Base-by-base conservation (phyloP, 2,888 invertebrate genomes). In the Isoperla grammatica region DNA sequence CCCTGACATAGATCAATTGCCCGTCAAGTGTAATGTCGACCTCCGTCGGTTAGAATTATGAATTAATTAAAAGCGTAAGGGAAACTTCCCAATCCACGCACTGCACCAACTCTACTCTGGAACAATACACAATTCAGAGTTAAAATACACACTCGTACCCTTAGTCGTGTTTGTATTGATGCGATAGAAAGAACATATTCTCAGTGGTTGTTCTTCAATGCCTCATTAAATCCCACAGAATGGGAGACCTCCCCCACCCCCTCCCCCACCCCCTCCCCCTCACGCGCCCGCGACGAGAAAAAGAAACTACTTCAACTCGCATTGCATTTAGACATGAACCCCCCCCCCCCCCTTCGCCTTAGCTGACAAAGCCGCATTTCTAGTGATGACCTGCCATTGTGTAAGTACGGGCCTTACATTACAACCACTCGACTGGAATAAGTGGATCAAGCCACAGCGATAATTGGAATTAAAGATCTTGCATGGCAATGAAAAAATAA, bases 151-250 rank as follows among this genome's bases (percentile, higher is more conserved):
- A 29, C 29, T 29, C 29, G 29, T 29, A 29, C 29, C 29, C 29
- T 29, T n/a, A n/a, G n/a, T n/a, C n/a, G n/a, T n/a, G n/a, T n/a
- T n/a, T 29, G 29, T 29, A 29, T 29, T 29, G 29, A 29, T 29
- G 29, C 29, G 29, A 29, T 29, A 29, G 29, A 29, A 29, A 29
- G 29, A 29, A 29, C 29, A 29, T 29, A 29, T 29, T 29, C 29
- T 29, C 29, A 29, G 29, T 23, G 12, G 35, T 53, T 53, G 46
- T 39, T 39, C 43, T 43, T 42, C 23, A 43, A 57, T 58, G 63
- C 63, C 63, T 63, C 63, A 63, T 63, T 63, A 63, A 63, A 58
- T 63, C 50, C 57, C 56, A 50, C 50, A 63, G 58, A 60, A 62
- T 60, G 45, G 50, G 55, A 53, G 37, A 53, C 39, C 35, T 53